Evolutionary conservation across 1,140 invertebrate species (phyloP).

Genomic region (Stegodyphus dumicola): DNA sequence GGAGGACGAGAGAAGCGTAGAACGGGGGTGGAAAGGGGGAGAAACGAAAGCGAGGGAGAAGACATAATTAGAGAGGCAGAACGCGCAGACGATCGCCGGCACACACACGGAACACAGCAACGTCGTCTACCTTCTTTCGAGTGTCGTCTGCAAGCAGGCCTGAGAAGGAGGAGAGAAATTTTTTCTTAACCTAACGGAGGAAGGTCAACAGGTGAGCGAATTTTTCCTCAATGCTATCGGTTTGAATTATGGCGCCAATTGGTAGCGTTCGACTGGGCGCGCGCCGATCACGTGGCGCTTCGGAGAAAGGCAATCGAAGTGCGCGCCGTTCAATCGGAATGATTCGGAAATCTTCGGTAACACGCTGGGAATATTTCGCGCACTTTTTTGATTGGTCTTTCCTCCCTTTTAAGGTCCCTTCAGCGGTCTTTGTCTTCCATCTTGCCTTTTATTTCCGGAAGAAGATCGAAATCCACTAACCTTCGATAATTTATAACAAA

Average conservation of each 20-base stretch:
- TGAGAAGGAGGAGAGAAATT: not conserved
- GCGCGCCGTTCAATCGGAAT: constrained; percentile 44
- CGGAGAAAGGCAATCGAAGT: constrained; percentile 42
- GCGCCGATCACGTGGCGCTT: constrained; percentile 45
- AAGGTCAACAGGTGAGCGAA: constrained; percentile 42
- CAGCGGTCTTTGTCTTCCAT: too few relatives aligned
- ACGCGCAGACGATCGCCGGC: constrained; percentile 30
- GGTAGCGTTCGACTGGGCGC: constrained; percentile 30
- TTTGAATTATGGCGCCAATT: constrained; percentile 47
- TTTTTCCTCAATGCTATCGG: constrained; percentile 14
- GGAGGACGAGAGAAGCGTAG: not conserved
- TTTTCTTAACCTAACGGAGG: not conserved
- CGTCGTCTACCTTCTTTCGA: not conserved
- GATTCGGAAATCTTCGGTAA: constrained; percentile 1
- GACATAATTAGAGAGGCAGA: constrained; percentile 53
- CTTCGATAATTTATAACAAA: too few relatives aligned
- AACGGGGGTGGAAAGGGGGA: not conserved
- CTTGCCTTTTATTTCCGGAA: too few relatives aligned
- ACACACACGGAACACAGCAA: constrained; percentile 22
- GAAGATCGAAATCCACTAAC: too few relatives aligned
- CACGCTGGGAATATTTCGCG: not conserved
- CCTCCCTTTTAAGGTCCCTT: too few relatives aligned
- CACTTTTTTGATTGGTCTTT: too few relatives aligned
- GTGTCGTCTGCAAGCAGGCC: not conserved
- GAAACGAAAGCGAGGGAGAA: constrained; percentile 33